phyloP scores from a whole-genome alignment of 2,113 vertebrate genomes.

The Oryzias melastigma region DNA sequence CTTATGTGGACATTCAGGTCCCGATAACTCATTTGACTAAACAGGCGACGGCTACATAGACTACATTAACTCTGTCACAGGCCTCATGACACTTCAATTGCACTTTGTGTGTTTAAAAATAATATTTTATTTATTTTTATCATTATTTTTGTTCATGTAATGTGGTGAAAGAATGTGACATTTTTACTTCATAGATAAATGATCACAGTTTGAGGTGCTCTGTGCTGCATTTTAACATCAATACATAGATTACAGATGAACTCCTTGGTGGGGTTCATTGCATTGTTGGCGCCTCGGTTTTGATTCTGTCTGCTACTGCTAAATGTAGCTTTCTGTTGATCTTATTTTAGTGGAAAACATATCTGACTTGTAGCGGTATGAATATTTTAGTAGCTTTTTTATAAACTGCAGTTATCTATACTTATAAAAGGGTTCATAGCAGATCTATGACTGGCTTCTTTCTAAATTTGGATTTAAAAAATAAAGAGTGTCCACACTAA shows the following conservation, averaged over 20 bases:
- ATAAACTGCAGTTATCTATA: no score
- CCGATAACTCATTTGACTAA: constrained; percentile 37
- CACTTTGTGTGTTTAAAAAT: constrained; percentile 74
- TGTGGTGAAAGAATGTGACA: constrained; percentile 37
- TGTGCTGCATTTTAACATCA: constrained; percentile 36
- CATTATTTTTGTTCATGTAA: constrained; percentile 59
- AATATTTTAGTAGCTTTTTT: no score
- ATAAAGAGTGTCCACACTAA: no score
- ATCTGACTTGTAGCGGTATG: no score
- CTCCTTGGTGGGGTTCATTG: no score
- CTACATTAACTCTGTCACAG: constrained; percentile 51
- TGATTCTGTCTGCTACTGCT: no score
- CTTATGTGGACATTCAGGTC: constrained; percentile 39
- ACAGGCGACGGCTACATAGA: constrained; percentile 28
- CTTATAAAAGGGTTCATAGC: no score
- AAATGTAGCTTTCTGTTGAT: no score
- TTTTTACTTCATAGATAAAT: constrained; percentile 26
- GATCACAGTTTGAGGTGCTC: constrained; percentile 22
- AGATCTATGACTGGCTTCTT: no score
- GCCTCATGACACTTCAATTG: constrained; percentile 52
- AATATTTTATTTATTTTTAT: constrained; percentile 10
- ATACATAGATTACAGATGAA: neutral
- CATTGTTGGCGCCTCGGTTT: no score
- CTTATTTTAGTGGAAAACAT: no score
- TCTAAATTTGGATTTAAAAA: no score